Conservation (phyloP, 2,113 vertebrate species). For the Trogon surrucura region DNA sequence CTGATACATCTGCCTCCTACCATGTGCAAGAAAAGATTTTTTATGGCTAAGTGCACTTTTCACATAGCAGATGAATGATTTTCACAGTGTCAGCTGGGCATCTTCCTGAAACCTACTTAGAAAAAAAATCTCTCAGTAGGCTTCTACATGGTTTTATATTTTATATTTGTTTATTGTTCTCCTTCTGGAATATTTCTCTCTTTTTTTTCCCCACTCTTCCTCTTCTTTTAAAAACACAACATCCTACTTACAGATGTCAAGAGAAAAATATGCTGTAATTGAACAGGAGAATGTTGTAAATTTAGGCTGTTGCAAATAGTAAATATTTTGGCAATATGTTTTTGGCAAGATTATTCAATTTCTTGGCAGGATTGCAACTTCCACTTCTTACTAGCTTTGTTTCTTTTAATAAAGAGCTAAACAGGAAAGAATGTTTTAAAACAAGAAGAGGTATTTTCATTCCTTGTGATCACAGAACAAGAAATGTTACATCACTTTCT, state of each 20-base stretch:
- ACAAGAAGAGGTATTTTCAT: background rate
- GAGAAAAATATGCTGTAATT: background rate
- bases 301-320: background rate
- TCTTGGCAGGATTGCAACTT: background rate
- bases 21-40: background rate
- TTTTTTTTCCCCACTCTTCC: rapidly evolving
- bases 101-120: background rate
- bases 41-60: background rate
- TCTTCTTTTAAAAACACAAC: background rate
- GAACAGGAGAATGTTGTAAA: background rate
- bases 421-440: background rate
- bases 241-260: background rate
- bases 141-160: background rate
- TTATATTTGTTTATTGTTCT: background rate
- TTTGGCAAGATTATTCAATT: background rate
- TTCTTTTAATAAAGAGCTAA: background rate
- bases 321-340: background rate
- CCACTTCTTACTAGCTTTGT: background rate
- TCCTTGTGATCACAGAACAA: background rate
- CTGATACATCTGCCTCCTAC: background rate
- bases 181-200: background rate
- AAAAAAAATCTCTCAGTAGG: background rate
- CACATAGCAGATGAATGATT: background rate
- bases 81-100: background rate
- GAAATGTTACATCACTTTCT: background rate